Evolutionary conservation across 2,888 invertebrate genomes (phyloP), one percentile per base, ranked within the genome.

Genomic region (Gortyna flavago): DNA sequence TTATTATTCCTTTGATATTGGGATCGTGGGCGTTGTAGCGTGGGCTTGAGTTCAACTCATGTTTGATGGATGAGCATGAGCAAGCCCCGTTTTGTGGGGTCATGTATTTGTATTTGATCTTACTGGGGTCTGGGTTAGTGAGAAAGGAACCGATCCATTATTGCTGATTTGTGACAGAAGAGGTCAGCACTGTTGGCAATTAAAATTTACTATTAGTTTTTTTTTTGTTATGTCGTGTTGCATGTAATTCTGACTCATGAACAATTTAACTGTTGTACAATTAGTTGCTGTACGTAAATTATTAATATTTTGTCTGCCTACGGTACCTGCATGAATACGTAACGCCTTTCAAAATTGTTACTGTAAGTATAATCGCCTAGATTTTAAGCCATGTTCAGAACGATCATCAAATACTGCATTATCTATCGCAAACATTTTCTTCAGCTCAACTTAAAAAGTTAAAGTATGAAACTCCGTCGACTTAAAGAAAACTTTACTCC

Each of bases 41-140:
- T 85, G 65, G 69, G 82, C 51, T 62, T 18, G 54, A 81, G 59
- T 75, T 81, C 68, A 62, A 44, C 62, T 83, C 85, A 85, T 72
- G 61, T 83, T 76, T 85, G 35, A 85, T 75, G 61, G 51, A 83
- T 81, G 83, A 85, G 51, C 41, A 83, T 81, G 83, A 85, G 51
- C 41, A 51, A 41, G 9, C 13, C 38, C 6, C 13, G 80, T 75
- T 65, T 54, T 35, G 16, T 68, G 35, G n/a, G 48, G 61, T 35
- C 48, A 13, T 64, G 29, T 75, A 80, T 80, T 74, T 67, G 9
- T 32, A 71, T 67, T 71, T 81, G 66, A 67, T n/a, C 29, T 54
- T 54, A 25, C 25, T 21, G 29, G 7, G 57, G 7, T 59, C 16
- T 18, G 7, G 16, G 6, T 7, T 29, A 59, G 29, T 29, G 59